Evolutionary conservation across 2,113 vertebrate species (phyloP).

Genomic region (Ciconia maguari): DNA sequence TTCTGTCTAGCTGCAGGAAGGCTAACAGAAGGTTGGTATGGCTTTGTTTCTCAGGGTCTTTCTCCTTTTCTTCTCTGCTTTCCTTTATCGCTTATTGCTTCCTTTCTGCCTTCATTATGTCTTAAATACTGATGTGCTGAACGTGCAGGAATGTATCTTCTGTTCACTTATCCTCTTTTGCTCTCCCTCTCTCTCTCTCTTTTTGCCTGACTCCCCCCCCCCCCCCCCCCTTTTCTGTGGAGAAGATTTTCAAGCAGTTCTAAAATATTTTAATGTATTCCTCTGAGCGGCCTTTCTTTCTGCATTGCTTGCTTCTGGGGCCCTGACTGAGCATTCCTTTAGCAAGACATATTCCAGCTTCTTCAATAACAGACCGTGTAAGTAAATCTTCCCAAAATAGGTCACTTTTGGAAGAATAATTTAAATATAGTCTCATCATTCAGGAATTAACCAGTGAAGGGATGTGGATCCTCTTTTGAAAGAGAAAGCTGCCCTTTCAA

Average conservation of each 20-base stretch:
- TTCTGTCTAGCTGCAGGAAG: background rate
- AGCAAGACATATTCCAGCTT: background rate
- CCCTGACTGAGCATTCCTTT: background rate
- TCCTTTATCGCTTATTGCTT: background rate
- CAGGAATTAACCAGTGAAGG: background rate
- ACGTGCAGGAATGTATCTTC: background rate
- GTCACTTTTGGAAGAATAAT: background rate
- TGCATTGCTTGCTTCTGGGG: conserved; percentile 1
- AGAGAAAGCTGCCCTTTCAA: background rate
- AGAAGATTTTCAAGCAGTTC: background rate
- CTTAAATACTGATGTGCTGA: background rate
- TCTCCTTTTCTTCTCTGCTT: background rate
- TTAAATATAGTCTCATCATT: background rate
- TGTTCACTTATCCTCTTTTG: background rate
- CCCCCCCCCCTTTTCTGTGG: background rate
- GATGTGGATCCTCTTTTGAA: background rate
- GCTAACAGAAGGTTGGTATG: background rate
- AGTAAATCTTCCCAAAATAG: conserved; percentile 27
- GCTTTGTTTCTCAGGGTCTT: background rate
- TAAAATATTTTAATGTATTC: background rate
- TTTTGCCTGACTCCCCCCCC: background rate
- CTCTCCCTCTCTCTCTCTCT: background rate
- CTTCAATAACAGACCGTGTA: background rate
- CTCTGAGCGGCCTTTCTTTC: background rate
- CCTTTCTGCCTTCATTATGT: background rate